Evolutionary conservation across 1,140 invertebrate genomes (phyloP), one percentile per base, ranked within the genome.

Genomic region (Zaprionus taronus): DNA sequence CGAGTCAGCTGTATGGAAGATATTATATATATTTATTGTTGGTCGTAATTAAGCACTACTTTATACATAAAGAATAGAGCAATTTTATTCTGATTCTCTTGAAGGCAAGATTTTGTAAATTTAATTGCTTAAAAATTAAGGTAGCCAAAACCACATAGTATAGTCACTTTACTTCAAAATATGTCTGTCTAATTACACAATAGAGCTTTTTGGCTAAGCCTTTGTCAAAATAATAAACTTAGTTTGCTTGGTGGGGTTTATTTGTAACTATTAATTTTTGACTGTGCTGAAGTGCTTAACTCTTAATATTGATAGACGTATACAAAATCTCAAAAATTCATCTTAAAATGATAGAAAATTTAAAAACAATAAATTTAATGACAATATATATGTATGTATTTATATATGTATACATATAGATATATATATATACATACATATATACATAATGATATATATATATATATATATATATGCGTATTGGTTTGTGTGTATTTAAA

Each of bases 401-500:
- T 24, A 24, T 51, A 5, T 24, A 51, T 51, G 24, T 14, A 22
- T 22, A 22, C 24, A 24, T 24, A 51, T 51, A 53, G 2, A 24
- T 56, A 56, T 56, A 28, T 56, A 56, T 28, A 9, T 28, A 55
- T 26, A 26, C 3, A 26, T n/a, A 31, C 5, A 56, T 31, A 31
- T 31, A 49, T 49, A 20, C 4, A 22, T 49, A 49, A 20, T n/a
- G 6, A 44, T 49, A 49, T 20, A 49, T 20, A 22, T 49, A 49
- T 49, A 20, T 49, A 20, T 28, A 41, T 71, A 64, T 71, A 71
- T 31, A 60, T 66, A 66, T 66, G 51, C 22, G 66, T 41, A 9
- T 53, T 51, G 7, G n/a, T 36, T 36, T 36, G 34, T 14, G 12
- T 36, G 22, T 22, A 22, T 55, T n/a, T 17, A 38, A 22, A 34